Evolutionary conservation across 2,113 vertebrate species (phyloP), one percentile per base, ranked within the genome.

Genomic region (Paralichthys olivaceus): DNA sequence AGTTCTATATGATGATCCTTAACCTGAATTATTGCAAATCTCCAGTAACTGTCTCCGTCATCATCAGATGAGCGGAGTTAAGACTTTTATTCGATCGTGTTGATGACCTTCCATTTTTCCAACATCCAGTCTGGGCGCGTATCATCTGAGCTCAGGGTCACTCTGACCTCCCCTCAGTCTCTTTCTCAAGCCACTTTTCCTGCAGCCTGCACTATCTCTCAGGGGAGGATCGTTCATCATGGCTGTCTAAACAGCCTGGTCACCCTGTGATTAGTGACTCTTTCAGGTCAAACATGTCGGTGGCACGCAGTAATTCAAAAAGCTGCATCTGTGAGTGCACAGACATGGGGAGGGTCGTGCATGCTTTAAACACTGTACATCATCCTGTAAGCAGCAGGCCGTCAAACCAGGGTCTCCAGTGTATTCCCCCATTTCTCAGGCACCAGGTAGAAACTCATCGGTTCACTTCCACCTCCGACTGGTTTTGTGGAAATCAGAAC

Each of bases 201-300:
- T 72, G 9, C 75, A 29, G 68, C 28, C 43, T 22, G 17, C 61
- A 7, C 64, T 88, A 55, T 85, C 19, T 84, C 80, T 84, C 67
- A 69, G 77, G 64, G 84, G 63, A 80, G 66, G 69, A 77, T 81
- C 69, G 62, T 81, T 72, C 75, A 84, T 87, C 77, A 80, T 1
- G 0, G 32, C 49, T 86, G 77, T 80, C 81, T 67, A 81, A 88
- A 88, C 79, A 79, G 60, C 20, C 53, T 29, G 2, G 86, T 84
- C 68, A 60, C 23, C 55, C 11, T 8, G 13, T 89, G 69, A 83
- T 87, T 75, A 61, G 65, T 69, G 76, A 72, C 37, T 85, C 57
- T 70, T 77, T 68, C 20, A 57, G 45, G 70, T 87, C 57, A 81
- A 62, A 81, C 47, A 11, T 79, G 68, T 55, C 43, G 0, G 60